phyloP scores from a whole-genome alignment of 2,797 vertebrate species.

The Cossypha polioptera region DNA sequence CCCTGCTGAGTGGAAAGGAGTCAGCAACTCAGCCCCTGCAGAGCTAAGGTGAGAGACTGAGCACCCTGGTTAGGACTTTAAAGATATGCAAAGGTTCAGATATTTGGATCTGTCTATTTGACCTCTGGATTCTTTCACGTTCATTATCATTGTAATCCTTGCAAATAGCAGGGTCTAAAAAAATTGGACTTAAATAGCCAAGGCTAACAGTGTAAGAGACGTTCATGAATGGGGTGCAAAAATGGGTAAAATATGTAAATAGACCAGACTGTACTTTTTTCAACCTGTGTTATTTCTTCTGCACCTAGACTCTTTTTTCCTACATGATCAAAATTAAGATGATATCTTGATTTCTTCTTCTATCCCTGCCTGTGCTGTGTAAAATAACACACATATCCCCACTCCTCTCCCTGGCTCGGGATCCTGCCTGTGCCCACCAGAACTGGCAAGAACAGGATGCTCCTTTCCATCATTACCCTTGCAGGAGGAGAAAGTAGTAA shows the following conservation, averaged over 20 bases:
- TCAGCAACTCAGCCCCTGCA: neutral
- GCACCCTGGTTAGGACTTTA: neutral
- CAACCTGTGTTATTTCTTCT: neutral
- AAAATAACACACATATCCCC: neutral
- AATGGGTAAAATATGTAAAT: neutral
- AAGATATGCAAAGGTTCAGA: neutral
- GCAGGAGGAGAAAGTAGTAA: neutral
- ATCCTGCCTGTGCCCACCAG: neutral
- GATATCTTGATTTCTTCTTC: neutral
- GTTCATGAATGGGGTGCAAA: neutral
- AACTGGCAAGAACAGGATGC: neutral
- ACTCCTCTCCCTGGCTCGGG: neutral
- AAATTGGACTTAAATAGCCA: neutral
- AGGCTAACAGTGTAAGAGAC: neutral
- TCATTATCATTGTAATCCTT: neutral
- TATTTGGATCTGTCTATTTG: neutral
- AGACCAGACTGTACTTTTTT: neutral
- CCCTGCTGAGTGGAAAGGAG: neutral
- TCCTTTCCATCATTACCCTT: neutral
- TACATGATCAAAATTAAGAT: neutral
- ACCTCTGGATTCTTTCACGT: neutral
- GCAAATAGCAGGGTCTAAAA: neutral
- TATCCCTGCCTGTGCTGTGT: neutral
- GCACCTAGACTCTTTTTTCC: neutral
- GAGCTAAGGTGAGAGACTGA: neutral